Conservation (phyloP, 2,888 invertebrate species). For the Suillia variegata region DNA sequence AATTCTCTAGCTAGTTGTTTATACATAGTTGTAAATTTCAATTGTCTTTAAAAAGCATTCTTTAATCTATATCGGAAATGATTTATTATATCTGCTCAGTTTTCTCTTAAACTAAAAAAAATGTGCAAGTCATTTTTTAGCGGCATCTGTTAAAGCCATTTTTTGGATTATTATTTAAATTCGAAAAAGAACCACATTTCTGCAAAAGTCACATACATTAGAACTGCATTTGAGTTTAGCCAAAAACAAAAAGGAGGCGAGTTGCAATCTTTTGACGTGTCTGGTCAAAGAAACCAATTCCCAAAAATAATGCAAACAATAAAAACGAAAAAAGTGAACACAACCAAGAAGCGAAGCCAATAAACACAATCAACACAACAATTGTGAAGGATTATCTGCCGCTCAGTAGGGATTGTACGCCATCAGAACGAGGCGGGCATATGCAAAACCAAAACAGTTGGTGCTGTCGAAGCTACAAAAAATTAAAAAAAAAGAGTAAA, state of each 20-base stretch:
- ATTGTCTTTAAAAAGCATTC: too few species aligned
- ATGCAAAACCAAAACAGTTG: too few species aligned
- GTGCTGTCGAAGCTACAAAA: conserved; percentile 21
- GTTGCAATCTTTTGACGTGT: conserved; percentile 14
- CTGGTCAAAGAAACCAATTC: background rate
- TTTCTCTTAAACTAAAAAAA: too few species aligned
- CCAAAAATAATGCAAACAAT: conserved; percentile 11
- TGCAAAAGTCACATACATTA: conserved; percentile 56
- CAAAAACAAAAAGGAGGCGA: conserved; percentile 51
- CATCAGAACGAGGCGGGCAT: conserved; percentile 29
- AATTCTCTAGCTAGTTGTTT: too few species aligned
- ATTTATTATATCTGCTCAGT: too few species aligned
- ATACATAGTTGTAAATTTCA: too few species aligned
- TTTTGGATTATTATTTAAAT: too few species aligned
- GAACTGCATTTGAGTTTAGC: conserved; percentile 52
- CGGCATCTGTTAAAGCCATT: conserved; percentile 32
- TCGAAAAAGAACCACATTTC: background rate
- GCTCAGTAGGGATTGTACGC: conserved; percentile 44
- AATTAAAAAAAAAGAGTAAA: too few species aligned
- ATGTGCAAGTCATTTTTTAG: conserved; percentile 47
- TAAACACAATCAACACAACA: conserved; percentile 51
- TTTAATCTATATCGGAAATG: too few species aligned
- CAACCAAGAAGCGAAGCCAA: conserved; percentile 25
- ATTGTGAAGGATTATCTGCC: conserved; percentile 52
- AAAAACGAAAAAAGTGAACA: conserved; percentile 9